Base-by-base conservation (phyloP, 2,888 invertebrate genomes). In the Eupeodes luniger region DNA sequence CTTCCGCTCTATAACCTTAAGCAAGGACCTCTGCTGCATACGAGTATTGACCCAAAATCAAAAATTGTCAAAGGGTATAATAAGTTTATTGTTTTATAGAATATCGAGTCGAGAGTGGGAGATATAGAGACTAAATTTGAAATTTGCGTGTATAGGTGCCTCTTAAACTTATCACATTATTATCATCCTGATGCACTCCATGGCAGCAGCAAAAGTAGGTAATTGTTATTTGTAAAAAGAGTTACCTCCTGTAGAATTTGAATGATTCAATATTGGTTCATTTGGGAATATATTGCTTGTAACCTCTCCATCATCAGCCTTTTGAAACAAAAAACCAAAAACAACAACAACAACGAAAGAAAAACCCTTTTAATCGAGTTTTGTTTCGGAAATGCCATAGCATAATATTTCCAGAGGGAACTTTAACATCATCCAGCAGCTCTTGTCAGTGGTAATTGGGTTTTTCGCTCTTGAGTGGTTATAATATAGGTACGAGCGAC, bases 391-490 rank as follows among this genome's bases (percentile, higher is more conserved):
- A 51, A 67, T 34, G 34, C 14, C 16, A 34, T 59, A 2, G 34
- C 34, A 44, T 14, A 59, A 11, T 61, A 61, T 74, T 27, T 55
- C n/a, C 11, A 27, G 14, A 67, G 6, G 51, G 49, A 5, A 49
- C 49, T 5, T 40, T 9, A 40, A 7, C 40, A 40, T 40, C 40
- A 40, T 40, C 34, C 61, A 62, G 14, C 14, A 16, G 19, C 66
- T 59, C 51, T 59, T 47, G 55, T 19, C 34, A 9, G 44, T 82
- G 77, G 77, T 77, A 77, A 72, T 77, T 77, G 72, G 64, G 57
- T 77, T 82, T 77, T 81, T 77, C 47, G 40, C 76, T 55, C 76
- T n/a, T 76, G 53, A 53, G 76, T 81, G 67, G 61, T 10, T 19
- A 57, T 7, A 34, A 40, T 40, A 9, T 57, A 3, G 51, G 51